A percentile compares a stretch with the other conserved stretches of the same genome.
These are phyloP conservation scores for Alviniconcha strummeri DNA, from an alignment of 2,888 invertebrate species.

Conservation along the genomic window DNA sequence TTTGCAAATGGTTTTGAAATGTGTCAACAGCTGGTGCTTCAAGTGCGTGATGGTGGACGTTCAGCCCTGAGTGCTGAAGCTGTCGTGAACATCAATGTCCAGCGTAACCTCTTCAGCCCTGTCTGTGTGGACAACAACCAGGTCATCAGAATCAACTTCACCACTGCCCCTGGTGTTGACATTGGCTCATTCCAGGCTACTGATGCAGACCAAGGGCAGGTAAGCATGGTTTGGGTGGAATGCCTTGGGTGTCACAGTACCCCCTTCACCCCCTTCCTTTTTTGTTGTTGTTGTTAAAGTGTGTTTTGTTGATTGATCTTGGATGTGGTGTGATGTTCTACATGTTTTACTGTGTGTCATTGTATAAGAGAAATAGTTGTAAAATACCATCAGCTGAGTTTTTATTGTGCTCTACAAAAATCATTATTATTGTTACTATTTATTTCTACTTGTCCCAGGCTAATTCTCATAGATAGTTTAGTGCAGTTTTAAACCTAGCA, in stretches of 20 bases:
- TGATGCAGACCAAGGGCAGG: constrained; percentile 34
- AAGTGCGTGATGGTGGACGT: constrained; percentile 54
- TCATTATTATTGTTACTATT: too few relatives aligned
- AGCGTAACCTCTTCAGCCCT: constrained; percentile 51
- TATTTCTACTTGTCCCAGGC: too few relatives aligned
- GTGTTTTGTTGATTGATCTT: background rate
- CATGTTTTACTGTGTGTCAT: too few relatives aligned
- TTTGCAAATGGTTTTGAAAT: background rate
- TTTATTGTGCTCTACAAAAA: too few relatives aligned
- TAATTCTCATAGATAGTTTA: too few relatives aligned
- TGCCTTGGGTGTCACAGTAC: too few relatives aligned
- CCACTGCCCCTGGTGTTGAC: constrained; percentile 22
- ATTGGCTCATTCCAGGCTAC: constrained; percentile 35
- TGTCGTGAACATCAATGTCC: constrained; percentile 50
- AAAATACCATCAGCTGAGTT: too few relatives aligned
- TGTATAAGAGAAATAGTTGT: too few relatives aligned
- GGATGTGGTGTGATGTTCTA: too few relatives aligned
- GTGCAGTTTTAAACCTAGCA: too few relatives aligned
- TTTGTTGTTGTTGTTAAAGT: background rate
- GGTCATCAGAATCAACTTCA: constrained; percentile 33
- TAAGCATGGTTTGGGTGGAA: background rate
- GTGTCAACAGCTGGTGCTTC: constrained; percentile 30
- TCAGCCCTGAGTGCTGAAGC: constrained; percentile 52
- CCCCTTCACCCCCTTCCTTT: background rate
- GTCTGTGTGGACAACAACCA: constrained; percentile 38